Percentiles rank a stretch among this genome's conserved stretches.
phyloP scores from a whole-genome alignment of 2,888 invertebrate species.

The Meteorus colon region DNA sequence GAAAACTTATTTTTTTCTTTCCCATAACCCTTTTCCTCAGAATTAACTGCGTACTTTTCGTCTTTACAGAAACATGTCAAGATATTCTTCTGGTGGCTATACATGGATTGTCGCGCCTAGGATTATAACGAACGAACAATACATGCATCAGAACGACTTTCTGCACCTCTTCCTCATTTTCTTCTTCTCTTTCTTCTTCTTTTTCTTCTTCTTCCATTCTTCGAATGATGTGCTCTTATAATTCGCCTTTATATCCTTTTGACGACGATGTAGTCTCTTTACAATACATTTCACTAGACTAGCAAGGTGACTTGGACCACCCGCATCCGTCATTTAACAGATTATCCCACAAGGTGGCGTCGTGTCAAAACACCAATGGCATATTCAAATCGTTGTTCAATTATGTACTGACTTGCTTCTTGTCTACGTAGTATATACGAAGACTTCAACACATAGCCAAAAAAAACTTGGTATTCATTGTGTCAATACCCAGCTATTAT shows the following conservation, averaged over 20 bases:
- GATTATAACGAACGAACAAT: slow-evolving; percentile 53
- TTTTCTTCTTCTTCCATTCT: background rate
- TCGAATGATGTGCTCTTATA: slow-evolving; percentile 14
- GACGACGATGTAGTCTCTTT: slow-evolving; percentile 7
- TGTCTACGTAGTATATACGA: background rate
- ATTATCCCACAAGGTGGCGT: slow-evolving; percentile 68
- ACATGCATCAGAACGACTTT: slow-evolving; percentile 22
- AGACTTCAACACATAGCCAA: background rate
- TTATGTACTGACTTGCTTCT: background rate
- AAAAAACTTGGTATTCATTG: too few species aligned
- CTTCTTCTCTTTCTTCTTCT: slow-evolving; percentile 1
- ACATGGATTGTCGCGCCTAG: slow-evolving; percentile 53
- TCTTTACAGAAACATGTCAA: slow-evolving; percentile 34
- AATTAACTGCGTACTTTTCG: slow-evolving; percentile 54
- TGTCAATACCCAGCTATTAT: too few species aligned
- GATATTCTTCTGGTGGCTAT: slow-evolving; percentile 52
- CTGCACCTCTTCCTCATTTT: slow-evolving; percentile 12
- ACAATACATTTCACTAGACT: slow-evolving; percentile 21
- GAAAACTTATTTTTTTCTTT: slow-evolving; percentile 5
- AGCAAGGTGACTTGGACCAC: slow-evolving; percentile 51
- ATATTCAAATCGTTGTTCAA: slow-evolving; percentile 5
- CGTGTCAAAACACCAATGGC: slow-evolving; percentile 68
- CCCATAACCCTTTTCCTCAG: slow-evolving; percentile 42
- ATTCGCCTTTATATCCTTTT: slow-evolving; percentile 32
- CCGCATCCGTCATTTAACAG: slow-evolving; percentile 67